Evolutionary conservation across 2,888 invertebrate species (phyloP), one percentile per base, ranked within the genome.

Genomic region (Platypus cylindrus): DNA sequence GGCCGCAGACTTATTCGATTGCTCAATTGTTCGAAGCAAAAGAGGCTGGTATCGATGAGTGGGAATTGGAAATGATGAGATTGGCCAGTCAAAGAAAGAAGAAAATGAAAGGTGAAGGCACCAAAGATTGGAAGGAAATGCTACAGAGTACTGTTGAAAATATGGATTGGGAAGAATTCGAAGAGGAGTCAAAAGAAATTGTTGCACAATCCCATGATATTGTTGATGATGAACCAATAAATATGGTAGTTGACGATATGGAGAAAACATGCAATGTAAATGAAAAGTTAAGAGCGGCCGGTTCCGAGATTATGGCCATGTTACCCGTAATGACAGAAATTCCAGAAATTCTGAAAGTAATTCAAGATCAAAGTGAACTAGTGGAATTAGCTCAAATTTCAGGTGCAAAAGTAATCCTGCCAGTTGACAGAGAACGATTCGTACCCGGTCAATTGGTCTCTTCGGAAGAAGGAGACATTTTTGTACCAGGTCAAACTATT

Each of bases 391-490:
- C 72, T 7, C 71, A 73, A 49, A 66, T 79, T 12, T 68, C 73
- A 14, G 78, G 79, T 26, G 60, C 79, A 22, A 68, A 57, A 29
- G 42, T 60, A 5, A 51, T 45, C 31, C 36, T 60, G 37, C 47
- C 67, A 31, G 73, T 73, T 44, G 73, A 78, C 0, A 77, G 76
- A 53, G 74, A 70, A 47, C 48, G 57, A 15, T 82, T 83, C 55
- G 77, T 83, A 7, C 79, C 82, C 3, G 83, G 83, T 3, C 79
- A 82, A 63, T 75, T 81, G 47, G 76, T 81, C 1, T 74, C 76
- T 47, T 54, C 54, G 12, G 59, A 59, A 36, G 80, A 80, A 8
- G 60, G 60, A 7, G 56, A 60, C 7, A 37, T 58, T 28, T 61
- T 60, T 44, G 68, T 72, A n/a, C 73, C 82, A 3, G 82, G 82